A percentile compares a stretch with the other conserved stretches of the same genome.
Evolutionary conservation across 1,140 invertebrate genomes (phyloP).

Genomic region (Teleogryllus occipitalis): DNA sequence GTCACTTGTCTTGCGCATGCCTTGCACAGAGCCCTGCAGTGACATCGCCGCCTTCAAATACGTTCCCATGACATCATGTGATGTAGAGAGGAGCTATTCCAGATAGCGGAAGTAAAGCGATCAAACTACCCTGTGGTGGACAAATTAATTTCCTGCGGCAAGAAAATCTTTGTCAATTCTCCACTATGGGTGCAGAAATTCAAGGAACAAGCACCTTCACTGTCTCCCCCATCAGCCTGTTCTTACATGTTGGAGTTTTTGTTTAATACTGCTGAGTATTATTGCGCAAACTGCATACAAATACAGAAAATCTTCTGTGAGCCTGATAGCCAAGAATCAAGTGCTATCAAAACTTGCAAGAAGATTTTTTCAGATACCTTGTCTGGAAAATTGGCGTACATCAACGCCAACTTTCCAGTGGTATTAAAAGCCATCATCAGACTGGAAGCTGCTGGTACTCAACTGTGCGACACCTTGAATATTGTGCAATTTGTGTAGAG

Average conservation of each 20-base stretch:
- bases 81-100: no score
- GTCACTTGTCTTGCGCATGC: conserved; percentile 32
- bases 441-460: no score
- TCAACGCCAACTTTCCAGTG: background rate
- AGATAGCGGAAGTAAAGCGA: conserved; percentile 30
- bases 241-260: background rate
- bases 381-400: background rate
- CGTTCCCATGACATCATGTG: no score
- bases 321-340: background rate
- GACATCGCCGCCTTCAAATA: no score
- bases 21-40: conserved; percentile 30
- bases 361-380: background rate
- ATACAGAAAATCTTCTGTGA: background rate
- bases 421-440: background rate
- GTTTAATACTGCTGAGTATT: background rate
- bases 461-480: no score
- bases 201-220: background rate
- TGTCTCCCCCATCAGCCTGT: background rate
- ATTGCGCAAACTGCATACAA: background rate
- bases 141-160: background rate
- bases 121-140: conserved; percentile 15
- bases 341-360: conserved; percentile 3
- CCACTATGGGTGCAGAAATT: no score
- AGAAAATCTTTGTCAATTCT: no score
- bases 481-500: no score